Conservation (phyloP, 2,797 vertebrate genomes). For the Phoebastria nigripes region DNA sequence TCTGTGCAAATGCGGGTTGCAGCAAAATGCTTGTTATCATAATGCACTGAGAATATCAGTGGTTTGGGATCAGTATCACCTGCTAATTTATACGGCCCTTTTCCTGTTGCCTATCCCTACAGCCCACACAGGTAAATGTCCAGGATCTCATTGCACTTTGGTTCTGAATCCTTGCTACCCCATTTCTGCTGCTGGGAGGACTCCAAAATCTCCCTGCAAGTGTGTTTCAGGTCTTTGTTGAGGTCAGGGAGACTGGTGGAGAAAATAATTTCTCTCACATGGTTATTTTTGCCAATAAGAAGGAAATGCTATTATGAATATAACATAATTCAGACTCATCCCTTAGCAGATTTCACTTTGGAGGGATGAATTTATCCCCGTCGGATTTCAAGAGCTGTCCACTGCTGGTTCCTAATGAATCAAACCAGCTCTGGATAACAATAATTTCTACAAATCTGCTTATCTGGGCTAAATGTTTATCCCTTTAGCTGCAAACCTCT, state of each 20-base stretch:
- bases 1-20: rapidly evolving
- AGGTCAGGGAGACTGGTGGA: background rate
- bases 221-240: background rate
- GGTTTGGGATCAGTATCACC: background rate
- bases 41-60: background rate
- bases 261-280: background rate
- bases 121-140: background rate
- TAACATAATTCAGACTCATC: constrained; percentile 11
- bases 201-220: background rate
- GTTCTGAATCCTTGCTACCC: background rate
- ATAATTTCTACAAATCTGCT: constrained; percentile 54
- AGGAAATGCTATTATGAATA: constrained; percentile 13
- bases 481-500: constrained; percentile 48
- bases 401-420: constrained; percentile 42
- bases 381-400: constrained; percentile 24
- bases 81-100: rapidly evolving
- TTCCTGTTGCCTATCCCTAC: background rate
- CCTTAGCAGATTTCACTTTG: constrained; percentile 33
- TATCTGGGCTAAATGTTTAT: constrained; percentile 39
- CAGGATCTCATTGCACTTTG: background rate
- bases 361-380: constrained; percentile 50
- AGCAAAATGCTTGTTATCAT: background rate
- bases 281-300: background rate
- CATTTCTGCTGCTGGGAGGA: background rate
- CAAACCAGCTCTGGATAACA: constrained; percentile 30